A percentile compares a stretch with the other conserved stretches of the same genome.
phyloP scores from a whole-genome alignment of 1,140 invertebrate genomes.

The Pachyrhynchus sulphureomaculatus region DNA sequence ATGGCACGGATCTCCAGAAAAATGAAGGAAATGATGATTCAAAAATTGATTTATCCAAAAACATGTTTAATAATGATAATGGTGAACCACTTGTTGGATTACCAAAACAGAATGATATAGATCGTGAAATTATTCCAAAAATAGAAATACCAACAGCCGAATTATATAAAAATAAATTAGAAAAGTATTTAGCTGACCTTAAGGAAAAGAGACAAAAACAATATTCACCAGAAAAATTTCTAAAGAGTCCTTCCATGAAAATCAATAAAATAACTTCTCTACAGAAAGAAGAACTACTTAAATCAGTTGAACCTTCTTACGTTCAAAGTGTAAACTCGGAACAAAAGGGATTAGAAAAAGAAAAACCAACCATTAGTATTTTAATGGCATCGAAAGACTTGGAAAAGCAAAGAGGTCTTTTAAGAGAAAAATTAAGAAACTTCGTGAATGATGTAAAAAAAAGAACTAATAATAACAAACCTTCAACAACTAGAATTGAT shows the following conservation, averaged over 20 bases:
- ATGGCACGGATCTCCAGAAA: background rate
- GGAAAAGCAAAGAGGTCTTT: background rate
- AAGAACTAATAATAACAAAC: background rate
- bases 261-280: background rate
- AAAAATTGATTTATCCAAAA: background rate
- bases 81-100: background rate
- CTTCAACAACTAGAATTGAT: background rate
- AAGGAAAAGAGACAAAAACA: conserved; percentile 15
- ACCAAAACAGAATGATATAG: background rate
- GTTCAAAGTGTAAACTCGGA: background rate
- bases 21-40: background rate
- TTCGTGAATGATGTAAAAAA: background rate
- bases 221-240: conserved; percentile 13
- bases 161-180: conserved; percentile 12
- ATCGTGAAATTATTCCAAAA: background rate
- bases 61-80: background rate
- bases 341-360: background rate
- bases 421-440: conserved; percentile 6
- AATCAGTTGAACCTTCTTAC: background rate
- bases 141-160: background rate
- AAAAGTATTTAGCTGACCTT: conserved; percentile 15
- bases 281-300: background rate
- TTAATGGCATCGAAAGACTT: background rate
- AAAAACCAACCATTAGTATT: background rate
- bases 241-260: background rate